phyloP scores from a whole-genome alignment of 2,888 invertebrate genomes.

The Idaea straminata region DNA sequence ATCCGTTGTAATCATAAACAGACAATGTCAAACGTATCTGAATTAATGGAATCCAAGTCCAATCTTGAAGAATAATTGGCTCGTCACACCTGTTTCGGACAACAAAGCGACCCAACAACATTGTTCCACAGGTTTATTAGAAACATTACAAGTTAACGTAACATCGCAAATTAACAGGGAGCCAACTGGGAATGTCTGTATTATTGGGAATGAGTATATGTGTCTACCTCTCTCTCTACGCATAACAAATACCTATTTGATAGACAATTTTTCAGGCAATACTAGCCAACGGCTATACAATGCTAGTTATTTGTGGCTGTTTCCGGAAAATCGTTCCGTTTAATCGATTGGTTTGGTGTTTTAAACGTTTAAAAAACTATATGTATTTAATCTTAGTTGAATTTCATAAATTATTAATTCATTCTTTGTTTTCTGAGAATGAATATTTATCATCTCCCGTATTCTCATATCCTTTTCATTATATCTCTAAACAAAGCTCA shows the following conservation, averaged over 20 bases:
- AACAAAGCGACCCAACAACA: slow-evolving; percentile 53
- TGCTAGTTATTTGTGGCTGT: neutral
- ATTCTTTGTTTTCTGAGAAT: slow-evolving; percentile 7
- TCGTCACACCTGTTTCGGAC: slow-evolving; percentile 47
- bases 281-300: neutral
- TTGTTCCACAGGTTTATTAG: slow-evolving; percentile 61
- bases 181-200: slow-evolving; percentile 19
- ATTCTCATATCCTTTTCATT: slow-evolving; percentile 31
- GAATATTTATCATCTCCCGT: slow-evolving; percentile 25
- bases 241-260: neutral
- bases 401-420: neutral
- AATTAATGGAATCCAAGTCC: slow-evolving; percentile 53
- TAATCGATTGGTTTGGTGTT: neutral
- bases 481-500: slow-evolving; percentile 31
- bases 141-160: slow-evolving; percentile 46
- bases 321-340: neutral
- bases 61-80: slow-evolving; percentile 58
- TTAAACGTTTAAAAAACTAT: neutral
- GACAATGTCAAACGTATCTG: slow-evolving; percentile 35
- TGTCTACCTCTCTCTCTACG: neutral
- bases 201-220: neutral
- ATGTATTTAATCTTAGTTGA: neutral
- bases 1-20: slow-evolving; percentile 5
- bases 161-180: slow-evolving; percentile 60
- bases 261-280: neutral